Conservation (phyloP, 2,113 vertebrate genomes). For the Rhineura floridana region DNA sequence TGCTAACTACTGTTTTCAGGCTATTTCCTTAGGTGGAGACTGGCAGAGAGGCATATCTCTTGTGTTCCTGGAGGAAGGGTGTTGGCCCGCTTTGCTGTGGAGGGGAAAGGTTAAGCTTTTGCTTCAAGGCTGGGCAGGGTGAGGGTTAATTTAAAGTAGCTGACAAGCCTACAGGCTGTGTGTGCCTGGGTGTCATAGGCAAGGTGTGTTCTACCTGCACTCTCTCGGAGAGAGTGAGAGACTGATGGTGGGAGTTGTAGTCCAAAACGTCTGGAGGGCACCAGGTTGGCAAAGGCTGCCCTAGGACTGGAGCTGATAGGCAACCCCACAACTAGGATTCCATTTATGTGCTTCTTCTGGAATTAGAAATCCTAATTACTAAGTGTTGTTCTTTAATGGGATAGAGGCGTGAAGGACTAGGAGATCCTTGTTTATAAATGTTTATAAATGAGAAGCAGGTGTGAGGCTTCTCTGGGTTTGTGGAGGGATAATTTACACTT, state of each 20-base stretch:
- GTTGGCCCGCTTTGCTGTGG: no score
- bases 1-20: not conserved
- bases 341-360: not conserved
- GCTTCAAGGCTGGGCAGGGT: not conserved
- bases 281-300: not conserved
- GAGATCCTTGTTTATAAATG: no score
- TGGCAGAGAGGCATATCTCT: not conserved
- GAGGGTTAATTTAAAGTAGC: constrained; percentile 17
- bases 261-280: no score
- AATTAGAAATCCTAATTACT: not conserved
- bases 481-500: not conserved
- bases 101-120: no score
- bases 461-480: not conserved
- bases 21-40: not conserved
- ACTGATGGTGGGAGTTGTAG: not conserved
- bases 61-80: no score
- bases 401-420: not conserved
- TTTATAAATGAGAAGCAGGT: no score
- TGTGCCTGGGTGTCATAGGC: not conserved
- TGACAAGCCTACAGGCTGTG: not conserved
- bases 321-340: not conserved
- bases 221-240: no score
- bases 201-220: not conserved
- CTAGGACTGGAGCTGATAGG: not conserved
- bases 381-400: not conserved